phyloP scores from a whole-genome alignment of 2,113 vertebrate genomes.

The Corythornis cristatus region DNA sequence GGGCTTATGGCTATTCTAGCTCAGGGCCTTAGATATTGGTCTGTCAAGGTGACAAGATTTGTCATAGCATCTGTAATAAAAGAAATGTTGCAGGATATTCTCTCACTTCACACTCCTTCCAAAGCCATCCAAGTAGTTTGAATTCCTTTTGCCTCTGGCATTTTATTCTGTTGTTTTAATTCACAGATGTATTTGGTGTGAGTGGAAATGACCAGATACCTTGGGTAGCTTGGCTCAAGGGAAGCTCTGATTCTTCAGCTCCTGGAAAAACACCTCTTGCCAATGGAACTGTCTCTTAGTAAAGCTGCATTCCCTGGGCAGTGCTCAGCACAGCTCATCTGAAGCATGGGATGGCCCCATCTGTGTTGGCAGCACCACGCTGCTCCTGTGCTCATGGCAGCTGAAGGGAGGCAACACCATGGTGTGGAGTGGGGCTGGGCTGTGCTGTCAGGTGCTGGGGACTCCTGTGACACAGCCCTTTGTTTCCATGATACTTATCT shows the following conservation, averaged over 20 bases:
- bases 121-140: neutral
- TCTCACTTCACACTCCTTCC: neutral
- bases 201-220: neutral
- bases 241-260: neutral
- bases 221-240: neutral
- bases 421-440: neutral
- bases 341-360: neutral
- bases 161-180: neutral
- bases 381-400: neutral
- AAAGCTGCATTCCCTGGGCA: neutral
- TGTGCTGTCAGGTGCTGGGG: fast-evolving
- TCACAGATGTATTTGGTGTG: neutral
- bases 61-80: neutral
- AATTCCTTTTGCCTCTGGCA: neutral
- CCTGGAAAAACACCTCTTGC: neutral
- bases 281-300: neutral
- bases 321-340: neutral
- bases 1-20: neutral
- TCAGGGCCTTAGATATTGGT: neutral
- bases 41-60: constrained; percentile 5
- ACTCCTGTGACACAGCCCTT: neutral
- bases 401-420: neutral
- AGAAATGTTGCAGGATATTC: neutral
- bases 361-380: fast-evolving
- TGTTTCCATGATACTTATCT: neutral